Base-by-base conservation (phyloP, 2,888 invertebrate species). In the Clostera curtula region DNA sequence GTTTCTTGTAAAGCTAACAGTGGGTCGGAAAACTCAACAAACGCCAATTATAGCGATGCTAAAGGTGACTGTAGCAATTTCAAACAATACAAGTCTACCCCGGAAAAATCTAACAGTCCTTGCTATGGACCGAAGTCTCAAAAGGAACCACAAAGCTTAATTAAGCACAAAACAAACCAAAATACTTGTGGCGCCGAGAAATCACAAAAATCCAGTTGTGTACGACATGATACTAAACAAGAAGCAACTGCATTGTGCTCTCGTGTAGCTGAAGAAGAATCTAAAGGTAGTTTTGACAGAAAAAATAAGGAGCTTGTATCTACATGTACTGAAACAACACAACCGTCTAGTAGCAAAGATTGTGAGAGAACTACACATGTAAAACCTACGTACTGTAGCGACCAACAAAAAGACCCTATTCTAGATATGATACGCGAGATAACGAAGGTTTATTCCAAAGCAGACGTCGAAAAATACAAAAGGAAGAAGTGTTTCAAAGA, bases 401-500 rank as follows among this genome's bases (percentile, higher is more conserved):
- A 16, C 12, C 2, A 11, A 6, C 29, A 15, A 10, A 54, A 54
- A 22, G 73, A 72, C 40, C 68, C 71, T 8, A 51, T 82, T 33
- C 40, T 80, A 22, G 59, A 68, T 12, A 53, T 74, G 38, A 83
- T 83, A 36, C 61, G 70, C 50, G 70, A 66, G 29, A 79, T 83
- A 21, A 83, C 80, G 9, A 68, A 62, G 34, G 70, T 74, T n/a
- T 83, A 76, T 45, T 60, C 76, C 1, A 83, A 83, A 50, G 61
- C 57, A 19, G 69, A 73, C 18, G 37, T 63, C 12, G 65, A 61
- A 20, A 75, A 65, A 32, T 54, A 37, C 19, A 72, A 67, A 36
- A 66, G 66, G 29, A 80, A 71, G 36, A 80, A 77, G 52, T 75
- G 79, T 42, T 77, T 74, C 18, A 70, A 68, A 34, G 83, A 82